Evolutionary conservation across 37 sponge, comb jelly and placozoan species (phyloP).

Genomic region (Beroe forskalii): DNA sequence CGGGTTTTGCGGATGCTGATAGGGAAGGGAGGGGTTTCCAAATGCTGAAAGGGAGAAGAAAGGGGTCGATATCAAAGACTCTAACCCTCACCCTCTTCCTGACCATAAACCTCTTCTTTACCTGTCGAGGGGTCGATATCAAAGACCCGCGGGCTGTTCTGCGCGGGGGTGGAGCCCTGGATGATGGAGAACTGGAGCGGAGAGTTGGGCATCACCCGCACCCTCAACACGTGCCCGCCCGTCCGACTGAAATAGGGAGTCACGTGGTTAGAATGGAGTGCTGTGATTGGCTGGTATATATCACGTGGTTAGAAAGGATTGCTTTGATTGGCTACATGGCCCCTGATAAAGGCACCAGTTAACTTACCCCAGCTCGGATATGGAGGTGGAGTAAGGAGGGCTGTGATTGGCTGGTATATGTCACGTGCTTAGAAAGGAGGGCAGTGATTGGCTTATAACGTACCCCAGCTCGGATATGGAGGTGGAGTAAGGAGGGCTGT

Average conservation of each 20-base stretch:
- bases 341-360: too few species aligned
- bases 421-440: background rate
- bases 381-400: background rate
- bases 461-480: background rate
- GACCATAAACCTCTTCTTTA: background rate
- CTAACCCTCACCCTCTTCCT: too few species aligned
- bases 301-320: background rate
- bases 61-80: too few species aligned
- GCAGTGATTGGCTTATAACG: too few species aligned
- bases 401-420: too few species aligned
- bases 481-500: background rate
- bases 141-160: conserved; percentile 23
- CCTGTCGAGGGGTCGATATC: conserved; percentile 17
- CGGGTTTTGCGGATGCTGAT: too few species aligned
- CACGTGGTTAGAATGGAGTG: background rate
- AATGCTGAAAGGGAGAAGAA: too few species aligned
- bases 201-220: background rate
- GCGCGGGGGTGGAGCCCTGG: conserved; percentile 36
- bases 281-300: conserved; percentile 35
- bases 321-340: too few species aligned
- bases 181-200: conserved; percentile 48
- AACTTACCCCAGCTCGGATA: conserved; percentile 1
- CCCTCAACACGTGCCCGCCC: background rate
- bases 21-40: too few species aligned
- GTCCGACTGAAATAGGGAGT: background rate